These are phyloP conservation scores for Phoxinus dragarum DNA, from an alignment of 2,797 vertebrate genomes.

Conservation along the genomic window DNA sequence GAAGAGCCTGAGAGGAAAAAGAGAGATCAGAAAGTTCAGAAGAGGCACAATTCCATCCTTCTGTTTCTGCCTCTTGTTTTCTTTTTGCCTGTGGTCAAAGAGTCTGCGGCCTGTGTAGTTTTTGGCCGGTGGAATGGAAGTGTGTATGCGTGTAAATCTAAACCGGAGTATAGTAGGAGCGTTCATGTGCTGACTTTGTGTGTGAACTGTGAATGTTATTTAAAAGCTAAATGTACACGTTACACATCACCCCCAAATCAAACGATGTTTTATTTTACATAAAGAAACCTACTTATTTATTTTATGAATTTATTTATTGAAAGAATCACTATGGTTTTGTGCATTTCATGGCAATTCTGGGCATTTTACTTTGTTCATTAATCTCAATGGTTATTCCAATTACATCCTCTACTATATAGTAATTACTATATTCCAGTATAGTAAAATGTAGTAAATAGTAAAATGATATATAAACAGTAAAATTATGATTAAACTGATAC, in stretches of 20 bases:
- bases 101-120: constrained; percentile 27
- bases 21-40: constrained; percentile 45
- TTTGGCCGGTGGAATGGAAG: constrained; percentile 30
- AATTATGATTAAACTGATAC: no score
- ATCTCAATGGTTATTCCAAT: background rate
- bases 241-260: background rate
- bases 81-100: constrained; percentile 57
- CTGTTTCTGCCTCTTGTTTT: constrained; percentile 61
- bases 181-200: background rate
- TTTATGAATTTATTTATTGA: background rate
- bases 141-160: background rate
- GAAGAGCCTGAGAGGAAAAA: constrained; percentile 21
- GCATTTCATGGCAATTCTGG: background rate
- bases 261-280: background rate
- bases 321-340: background rate
- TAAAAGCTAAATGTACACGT: background rate
- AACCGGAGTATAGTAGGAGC: background rate
- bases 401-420: background rate
- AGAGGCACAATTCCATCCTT: constrained; percentile 49
- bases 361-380: background rate
- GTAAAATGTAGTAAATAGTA: no score
- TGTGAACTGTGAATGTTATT: background rate
- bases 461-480: no score
- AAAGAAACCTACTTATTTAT: background rate
- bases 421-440: no score